A percentile compares a stretch with the other conserved stretches of the same genome.
phyloP scores from a whole-genome alignment of 2,113 vertebrate genomes.

The Tupaia chinensis region DNA sequence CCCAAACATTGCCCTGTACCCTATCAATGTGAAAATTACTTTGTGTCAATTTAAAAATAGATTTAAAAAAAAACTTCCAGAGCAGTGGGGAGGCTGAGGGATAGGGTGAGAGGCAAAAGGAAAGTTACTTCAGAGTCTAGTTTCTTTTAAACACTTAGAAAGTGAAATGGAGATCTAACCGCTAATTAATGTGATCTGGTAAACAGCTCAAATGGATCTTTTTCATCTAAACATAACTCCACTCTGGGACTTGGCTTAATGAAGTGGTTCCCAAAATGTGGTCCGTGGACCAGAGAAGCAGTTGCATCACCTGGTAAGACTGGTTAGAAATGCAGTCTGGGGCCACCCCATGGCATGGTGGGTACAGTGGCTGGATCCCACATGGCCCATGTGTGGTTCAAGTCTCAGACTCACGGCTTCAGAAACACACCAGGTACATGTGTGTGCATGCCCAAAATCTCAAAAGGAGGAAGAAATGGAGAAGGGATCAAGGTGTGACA shows the following conservation, averaged over 20 bases:
- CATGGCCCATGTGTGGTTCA: too few species aligned
- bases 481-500: too few species aligned
- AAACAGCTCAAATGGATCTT: neutral
- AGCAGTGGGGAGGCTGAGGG: neutral
- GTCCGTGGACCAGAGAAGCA: neutral
- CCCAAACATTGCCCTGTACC: too few species aligned
- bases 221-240: neutral
- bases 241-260: neutral
- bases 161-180: constrained; percentile 25
- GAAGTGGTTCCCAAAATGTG: neutral
- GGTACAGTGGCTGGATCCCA: too few species aligned
- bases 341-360: too few species aligned
- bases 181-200: neutral
- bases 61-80: neutral
- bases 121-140: neutral
- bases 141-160: constrained; percentile 6
- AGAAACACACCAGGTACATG: too few species aligned
- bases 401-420: too few species aligned
- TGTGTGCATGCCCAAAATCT: too few species aligned
- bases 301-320: neutral
- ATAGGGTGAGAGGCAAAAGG: neutral
- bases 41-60: too few species aligned
- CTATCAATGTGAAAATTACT: too few species aligned
- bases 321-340: neutral
- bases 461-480: too few species aligned